Evolutionary conservation across 2,113 vertebrate genomes (phyloP).

Genomic region (Callocephalon fimbriatum): DNA sequence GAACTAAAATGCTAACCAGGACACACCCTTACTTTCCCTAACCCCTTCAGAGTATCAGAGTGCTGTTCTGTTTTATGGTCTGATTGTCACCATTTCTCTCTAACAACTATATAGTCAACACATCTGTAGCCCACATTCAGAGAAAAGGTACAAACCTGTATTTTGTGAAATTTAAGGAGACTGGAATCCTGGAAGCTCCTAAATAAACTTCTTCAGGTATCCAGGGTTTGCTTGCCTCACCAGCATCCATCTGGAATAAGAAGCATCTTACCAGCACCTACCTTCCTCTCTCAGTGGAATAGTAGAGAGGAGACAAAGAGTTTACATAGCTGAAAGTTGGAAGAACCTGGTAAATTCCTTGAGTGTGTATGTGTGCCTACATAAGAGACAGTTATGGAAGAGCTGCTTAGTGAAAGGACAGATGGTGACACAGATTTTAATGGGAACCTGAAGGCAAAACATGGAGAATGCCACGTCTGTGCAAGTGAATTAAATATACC

Average conservation of each 20-base stretch:
- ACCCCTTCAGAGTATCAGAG: background rate
- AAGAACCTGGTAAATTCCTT: background rate
- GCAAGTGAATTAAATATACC: background rate
- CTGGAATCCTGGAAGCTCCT: background rate
- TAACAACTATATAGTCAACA: background rate
- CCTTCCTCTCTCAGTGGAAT: background rate
- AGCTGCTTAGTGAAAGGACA: background rate
- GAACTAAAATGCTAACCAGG: background rate
- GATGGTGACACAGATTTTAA: background rate
- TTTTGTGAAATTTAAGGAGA: background rate
- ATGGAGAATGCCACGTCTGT: background rate
- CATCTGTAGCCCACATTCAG: background rate
- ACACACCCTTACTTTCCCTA: background rate
- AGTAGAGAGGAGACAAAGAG: rapidly evolving
- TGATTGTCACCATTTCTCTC: background rate
- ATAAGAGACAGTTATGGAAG: background rate
- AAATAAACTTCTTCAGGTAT: background rate
- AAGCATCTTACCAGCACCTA: background rate
- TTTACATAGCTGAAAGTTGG: background rate
- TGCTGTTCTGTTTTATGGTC: background rate
- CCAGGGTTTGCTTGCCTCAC: background rate
- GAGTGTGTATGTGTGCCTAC: background rate
- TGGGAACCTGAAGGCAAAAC: background rate
- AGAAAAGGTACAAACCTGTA: background rate
- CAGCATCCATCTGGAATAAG: background rate